These are phyloP conservation scores for Hippocampus comes DNA, from an alignment of 2,113 vertebrate genomes.

Conservation along the genomic window DNA sequence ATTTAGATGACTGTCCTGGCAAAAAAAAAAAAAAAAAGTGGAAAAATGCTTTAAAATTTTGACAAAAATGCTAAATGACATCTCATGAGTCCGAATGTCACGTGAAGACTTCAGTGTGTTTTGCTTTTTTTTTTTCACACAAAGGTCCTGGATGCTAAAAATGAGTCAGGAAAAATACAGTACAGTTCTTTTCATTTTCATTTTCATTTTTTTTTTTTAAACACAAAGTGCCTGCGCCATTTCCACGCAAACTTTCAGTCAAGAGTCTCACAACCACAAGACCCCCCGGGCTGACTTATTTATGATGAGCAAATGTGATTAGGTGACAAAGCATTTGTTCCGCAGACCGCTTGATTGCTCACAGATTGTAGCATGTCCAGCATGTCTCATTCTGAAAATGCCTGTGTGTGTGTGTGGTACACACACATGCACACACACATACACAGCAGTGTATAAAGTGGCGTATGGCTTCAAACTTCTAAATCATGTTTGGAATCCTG, in stretches of 20 bases:
- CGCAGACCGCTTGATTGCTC: background rate
- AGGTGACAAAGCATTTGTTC: constrained; percentile 13
- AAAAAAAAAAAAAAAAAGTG: background rate
- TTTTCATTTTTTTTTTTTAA: background rate
- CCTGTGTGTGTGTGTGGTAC: background rate
- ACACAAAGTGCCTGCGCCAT: background rate
- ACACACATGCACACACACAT: background rate
- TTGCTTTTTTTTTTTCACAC: background rate
- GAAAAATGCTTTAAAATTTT: too few species aligned
- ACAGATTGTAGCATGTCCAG: constrained; percentile 3
- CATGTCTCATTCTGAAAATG: constrained; percentile 23
- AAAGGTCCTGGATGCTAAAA: background rate
- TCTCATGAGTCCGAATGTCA: background rate
- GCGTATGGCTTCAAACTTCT: background rate
- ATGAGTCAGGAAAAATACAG: background rate
- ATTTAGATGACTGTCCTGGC: background rate
- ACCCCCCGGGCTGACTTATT: constrained; percentile 18
- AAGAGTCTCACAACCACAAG: constrained; percentile 5
- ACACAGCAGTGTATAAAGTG: background rate
- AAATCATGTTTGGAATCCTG: constrained; percentile 7
- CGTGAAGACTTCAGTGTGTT: background rate
- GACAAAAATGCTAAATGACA: background rate
- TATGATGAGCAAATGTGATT: constrained; percentile 22
- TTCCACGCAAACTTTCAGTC: constrained; percentile 4
- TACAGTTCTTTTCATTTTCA: background rate